Evolutionary conservation across 1,140 invertebrate species (phyloP), one percentile per base, ranked within the genome.

Genomic region (Belonocnema kinseyi): DNA sequence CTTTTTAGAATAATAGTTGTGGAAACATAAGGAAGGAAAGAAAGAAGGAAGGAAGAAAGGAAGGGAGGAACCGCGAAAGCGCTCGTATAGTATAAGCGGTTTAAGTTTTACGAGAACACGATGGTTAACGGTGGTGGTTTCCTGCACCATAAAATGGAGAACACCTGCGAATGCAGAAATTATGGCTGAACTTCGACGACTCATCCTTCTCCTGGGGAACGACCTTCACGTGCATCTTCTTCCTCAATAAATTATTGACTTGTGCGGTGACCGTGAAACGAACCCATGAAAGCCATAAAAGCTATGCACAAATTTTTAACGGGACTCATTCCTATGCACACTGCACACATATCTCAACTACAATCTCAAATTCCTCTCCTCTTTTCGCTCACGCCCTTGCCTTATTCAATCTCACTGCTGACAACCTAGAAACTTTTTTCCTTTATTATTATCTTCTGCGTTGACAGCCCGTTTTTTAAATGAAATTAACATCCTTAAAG

Each of bases 171-270:
- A 33, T 33, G 61, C 61, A 66, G 61, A 66, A 66, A 66, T 66
- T 66, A 66, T 46, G 26, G 61, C 16, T 66, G 61, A 66, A 66
- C 61, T 66, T 66, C 14, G 61, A 66, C 61, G 26, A 66, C 61
- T 66, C 61, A 66, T 66, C 61, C 61, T 66, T 66, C 26, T 66
- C 61, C 4, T 46, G 33, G 61, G 33, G 61, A 66, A 66, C 61
- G 61, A 66, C 61, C 61, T 66, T 66, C 61, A 66, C 40, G 61
- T 66, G 61, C 61, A 66, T 66, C 61, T 66, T 66, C 61, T 66
- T 66, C 61, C 61, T 66, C 61, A 66, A 66, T 66, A 66, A 66
- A 66, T 66, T 66, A 66, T 66, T 66, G 61, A 66, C 61, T 66
- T 66, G 61, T 66, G 26, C 61, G 40, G 61, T 66, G 61, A 66